Evolutionary conservation across 2,888 invertebrate genomes (phyloP), one percentile per base, ranked within the genome.

Genomic region (Drosophila pseudotakahashii): DNA sequence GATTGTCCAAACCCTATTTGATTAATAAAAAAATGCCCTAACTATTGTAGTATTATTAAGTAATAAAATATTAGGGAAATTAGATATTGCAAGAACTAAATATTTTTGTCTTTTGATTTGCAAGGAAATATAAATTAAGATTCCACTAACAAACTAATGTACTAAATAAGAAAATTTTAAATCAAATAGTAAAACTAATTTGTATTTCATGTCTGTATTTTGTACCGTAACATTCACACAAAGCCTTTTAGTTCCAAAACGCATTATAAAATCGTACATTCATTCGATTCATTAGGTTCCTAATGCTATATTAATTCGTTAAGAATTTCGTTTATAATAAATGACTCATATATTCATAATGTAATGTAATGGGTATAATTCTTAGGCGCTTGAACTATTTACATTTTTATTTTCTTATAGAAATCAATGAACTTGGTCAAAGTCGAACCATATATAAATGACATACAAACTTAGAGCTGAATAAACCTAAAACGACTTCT

Each of bases 271-370:
- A 41, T 30, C 41, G 14, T 47, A 54, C 50, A 63, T 14, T 44
- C 42, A 41, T 14, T 37, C 39, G 47, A n/a, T 32, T 45, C 3
- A 13, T 57, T 14, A n/a, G 51, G 3, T 16, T 42, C 30, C 48
- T 61, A 54, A 37, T 26, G 30, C 23, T 39, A 71, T 78, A 72
- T 79, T 77, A 89, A 71, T 53, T 89, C 89, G 91, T 93, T 93
- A 54, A 53, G 36, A 32, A 53, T 58, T 50, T 52, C 53, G 41
- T 54, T 54, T 44, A 41, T 61, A 36, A 62, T 41, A 19, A 50
- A 50, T 62, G 62, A 63, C 63, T 63, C 63, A 42, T 26, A 42
- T 19, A 63, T 55, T 19, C 55, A n/a, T 55, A 54, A 41, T 39
- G 14, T 11, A 6, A n/a, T 44, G 32, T n/a, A 34, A 34, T 42